A percentile compares a stretch with the other conserved stretches of the same genome.
phyloP scores from a whole-genome alignment of 2,888 invertebrate species.

The Patella pellucida region DNA sequence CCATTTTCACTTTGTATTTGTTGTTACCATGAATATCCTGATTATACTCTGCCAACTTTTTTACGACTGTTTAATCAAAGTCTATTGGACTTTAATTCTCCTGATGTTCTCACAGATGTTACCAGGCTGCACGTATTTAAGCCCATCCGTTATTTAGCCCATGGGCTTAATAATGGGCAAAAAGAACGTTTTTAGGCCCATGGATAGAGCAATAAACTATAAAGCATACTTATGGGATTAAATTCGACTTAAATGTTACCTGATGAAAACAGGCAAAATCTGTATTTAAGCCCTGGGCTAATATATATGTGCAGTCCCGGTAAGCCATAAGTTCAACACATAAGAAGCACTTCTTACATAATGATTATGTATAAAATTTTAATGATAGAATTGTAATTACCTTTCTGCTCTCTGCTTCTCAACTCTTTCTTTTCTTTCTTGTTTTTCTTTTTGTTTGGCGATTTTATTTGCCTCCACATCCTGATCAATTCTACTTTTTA shows the following conservation, averaged over 20 bases:
- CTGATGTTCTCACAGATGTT: too few relatives aligned
- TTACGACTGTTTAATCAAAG: neutral
- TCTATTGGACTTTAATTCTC: too few relatives aligned
- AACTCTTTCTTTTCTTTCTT: conserved; percentile 72
- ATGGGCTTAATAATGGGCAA: too few relatives aligned
- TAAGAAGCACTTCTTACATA: neutral
- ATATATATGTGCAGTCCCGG: too few relatives aligned
- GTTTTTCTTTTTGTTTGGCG: conserved; percentile 71
- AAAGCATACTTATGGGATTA: too few relatives aligned
- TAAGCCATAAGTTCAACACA: neutral
- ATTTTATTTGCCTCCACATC: conserved; percentile 71
- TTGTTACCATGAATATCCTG: neutral
- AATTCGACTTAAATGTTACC: too few relatives aligned
- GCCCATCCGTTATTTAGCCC: too few relatives aligned
- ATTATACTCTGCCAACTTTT: neutral
- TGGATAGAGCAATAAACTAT: too few relatives aligned
- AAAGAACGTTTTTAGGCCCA: too few relatives aligned
- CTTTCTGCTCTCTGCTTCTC: conserved; percentile 67
- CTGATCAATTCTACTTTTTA: conserved; percentile 78
- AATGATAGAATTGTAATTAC: conserved; percentile 33
- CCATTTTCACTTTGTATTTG: neutral
- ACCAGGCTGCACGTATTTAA: too few relatives aligned
- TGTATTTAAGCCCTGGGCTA: too few relatives aligned
- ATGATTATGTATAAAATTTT: neutral
- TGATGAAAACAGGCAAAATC: too few relatives aligned